Percentiles rank a stretch among this genome's conserved stretches.
Conservation (phyloP, 2,888 invertebrate species). For the Meloe dianella region DNA sequence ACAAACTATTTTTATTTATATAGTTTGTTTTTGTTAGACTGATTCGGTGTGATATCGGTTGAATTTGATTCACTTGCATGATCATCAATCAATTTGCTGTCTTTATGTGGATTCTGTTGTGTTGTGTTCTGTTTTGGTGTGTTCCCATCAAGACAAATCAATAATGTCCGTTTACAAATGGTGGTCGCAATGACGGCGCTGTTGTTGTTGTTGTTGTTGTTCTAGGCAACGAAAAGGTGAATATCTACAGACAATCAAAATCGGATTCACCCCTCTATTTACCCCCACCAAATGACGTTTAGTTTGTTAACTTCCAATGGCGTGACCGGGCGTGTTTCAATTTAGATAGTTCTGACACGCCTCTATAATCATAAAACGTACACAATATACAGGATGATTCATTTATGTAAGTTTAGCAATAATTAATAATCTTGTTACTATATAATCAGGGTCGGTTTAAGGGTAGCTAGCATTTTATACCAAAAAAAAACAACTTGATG, state of each 20-base stretch:
- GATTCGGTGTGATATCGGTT: too few species aligned
- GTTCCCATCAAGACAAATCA: background rate
- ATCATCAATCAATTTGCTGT: too few species aligned
- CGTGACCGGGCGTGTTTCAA: conserved; percentile 27
- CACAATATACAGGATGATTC: conserved; percentile 12
- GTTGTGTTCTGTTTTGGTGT: too few species aligned
- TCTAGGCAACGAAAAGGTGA: background rate
- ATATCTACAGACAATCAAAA: background rate
- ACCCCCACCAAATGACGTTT: background rate
- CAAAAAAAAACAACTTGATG: too few species aligned
- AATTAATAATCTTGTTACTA: too few species aligned
- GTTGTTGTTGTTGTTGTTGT: conserved; percentile 1
- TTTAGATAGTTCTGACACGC: conserved; percentile 25
- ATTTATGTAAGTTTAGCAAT: too few species aligned
- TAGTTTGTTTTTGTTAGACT: too few species aligned
- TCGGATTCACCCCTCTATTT: background rate
- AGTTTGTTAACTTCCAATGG: conserved; percentile 22
- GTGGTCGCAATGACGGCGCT: background rate
- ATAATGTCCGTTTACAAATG: conserved; percentile 1
- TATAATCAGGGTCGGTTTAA: too few species aligned
- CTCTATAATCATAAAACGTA: conserved; percentile 14
- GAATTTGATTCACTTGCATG: too few species aligned
- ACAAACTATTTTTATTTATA: too few species aligned
- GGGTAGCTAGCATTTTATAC: too few species aligned
- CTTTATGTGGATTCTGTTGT: too few species aligned